Base-by-base conservation (phyloP, 2,888 invertebrate genomes). In the Aspidapion aeneum region DNA sequence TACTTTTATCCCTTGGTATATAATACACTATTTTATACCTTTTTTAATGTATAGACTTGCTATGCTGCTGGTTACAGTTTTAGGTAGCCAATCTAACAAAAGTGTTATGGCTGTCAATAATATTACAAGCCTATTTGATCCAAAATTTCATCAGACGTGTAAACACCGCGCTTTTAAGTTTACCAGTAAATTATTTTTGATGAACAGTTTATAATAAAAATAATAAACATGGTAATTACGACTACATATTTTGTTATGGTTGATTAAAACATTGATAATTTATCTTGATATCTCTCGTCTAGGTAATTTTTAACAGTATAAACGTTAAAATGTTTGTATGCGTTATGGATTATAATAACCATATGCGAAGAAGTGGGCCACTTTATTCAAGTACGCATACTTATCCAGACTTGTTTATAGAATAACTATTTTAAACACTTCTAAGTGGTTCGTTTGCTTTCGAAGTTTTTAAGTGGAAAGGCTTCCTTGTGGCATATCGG, bases 311-410 rank as follows among this genome's bases (percentile, higher is more conserved):
- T 64, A 66, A 64, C 70, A 71, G 70, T 70, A 71, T 72, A 73
- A 72, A 73, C 72, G 61, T 64, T 57, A 63, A 35, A 65, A 68
- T 71, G 71, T 71, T 70, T 71, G 70, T 70, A 63, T 70, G 65
- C 66, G 65, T 60, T 69, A 69, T 68, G 69, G 71, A 72, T 75
- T 75, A 75, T 75, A 75, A 75, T 75, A 75, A 75, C 75, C 75
- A 75, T 72, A 74, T 74, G 75, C 68, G 69, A 70, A 72, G 72
- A 74, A 74, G 75, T 74, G 75, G 74, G 69, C 73, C 75, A 75
- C 75, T 75, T 74, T 69, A 68, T 74, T 75, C 75, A 75, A 75
- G 75, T 74, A 69, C 70, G 68, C 67, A 66, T 73, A 74, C 75
- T 75, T 74, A 74, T 69, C 65, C 66, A 66, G 73, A 68, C 74